phyloP scores from a whole-genome alignment of 2,888 invertebrate genomes.

The Punctoribates punctum region DNA sequence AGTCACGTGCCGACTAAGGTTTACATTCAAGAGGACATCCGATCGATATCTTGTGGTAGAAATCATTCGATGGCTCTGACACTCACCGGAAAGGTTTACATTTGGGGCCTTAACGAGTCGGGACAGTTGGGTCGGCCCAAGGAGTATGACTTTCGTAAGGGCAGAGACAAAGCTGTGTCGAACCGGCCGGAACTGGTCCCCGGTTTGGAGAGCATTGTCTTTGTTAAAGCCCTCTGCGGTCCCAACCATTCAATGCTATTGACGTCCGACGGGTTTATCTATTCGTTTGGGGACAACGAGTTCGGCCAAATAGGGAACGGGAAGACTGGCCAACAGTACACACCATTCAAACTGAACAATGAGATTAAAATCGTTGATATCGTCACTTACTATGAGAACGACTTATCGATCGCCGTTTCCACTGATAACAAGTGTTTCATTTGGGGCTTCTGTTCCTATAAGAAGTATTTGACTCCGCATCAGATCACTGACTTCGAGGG shows the following conservation, averaged over 20 bases:
- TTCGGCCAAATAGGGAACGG: constrained; percentile 4
- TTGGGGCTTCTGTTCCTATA: background rate
- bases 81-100: too few species aligned
- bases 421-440: background rate
- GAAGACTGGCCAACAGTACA: background rate
- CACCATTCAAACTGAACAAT: background rate
- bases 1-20: too few species aligned
- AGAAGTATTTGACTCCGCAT: background rate
- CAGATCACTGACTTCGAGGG: background rate
- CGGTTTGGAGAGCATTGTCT: too few species aligned
- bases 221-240: too few species aligned
- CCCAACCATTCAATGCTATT: background rate
- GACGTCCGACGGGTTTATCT: background rate
- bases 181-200: too few species aligned
- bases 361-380: background rate
- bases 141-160: too few species aligned
- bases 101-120: too few species aligned
- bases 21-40: too few species aligned
- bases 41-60: too few species aligned
- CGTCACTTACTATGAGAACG: background rate
- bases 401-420: background rate
- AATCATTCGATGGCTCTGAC: too few species aligned
- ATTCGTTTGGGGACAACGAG: background rate
- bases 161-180: too few species aligned
- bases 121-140: too few species aligned